phyloP scores from a whole-genome alignment of 1,140 invertebrate species.

The Dendrolimus punctatus region DNA sequence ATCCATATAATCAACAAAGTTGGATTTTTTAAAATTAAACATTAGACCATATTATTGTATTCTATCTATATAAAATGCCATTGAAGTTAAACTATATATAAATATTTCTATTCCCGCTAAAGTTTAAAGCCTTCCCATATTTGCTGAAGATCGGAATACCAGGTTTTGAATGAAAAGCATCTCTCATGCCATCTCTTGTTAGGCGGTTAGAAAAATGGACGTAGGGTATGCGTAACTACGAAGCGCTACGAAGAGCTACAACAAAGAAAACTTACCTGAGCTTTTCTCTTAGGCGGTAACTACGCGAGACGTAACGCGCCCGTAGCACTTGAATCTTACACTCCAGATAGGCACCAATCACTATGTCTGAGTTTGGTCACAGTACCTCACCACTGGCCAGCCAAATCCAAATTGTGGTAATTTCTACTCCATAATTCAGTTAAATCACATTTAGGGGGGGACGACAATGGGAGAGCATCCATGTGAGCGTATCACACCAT shows the following conservation, averaged over 20 bases:
- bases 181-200: too few relatives aligned
- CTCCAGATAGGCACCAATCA: constrained; percentile 22
- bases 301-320: constrained; percentile 31
- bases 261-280: constrained; percentile 38
- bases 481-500: constrained; percentile 66
- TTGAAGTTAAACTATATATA: too few relatives aligned
- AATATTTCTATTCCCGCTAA: too few relatives aligned
- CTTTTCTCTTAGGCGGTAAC: constrained; percentile 23
- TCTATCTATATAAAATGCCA: too few relatives aligned
- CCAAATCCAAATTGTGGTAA: constrained; percentile 56
- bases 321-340: constrained; percentile 32
- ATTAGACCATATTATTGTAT: too few relatives aligned
- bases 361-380: constrained; percentile 21
- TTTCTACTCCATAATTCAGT: constrained; percentile 64
- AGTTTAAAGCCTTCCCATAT: too few relatives aligned
- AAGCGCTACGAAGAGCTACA: constrained; percentile 4
- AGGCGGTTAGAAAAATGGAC: too few relatives aligned
- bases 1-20: too few relatives aligned
- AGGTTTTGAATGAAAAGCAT: background rate
- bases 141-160: background rate
- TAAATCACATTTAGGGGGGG: constrained; percentile 66
- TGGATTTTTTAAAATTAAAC: too few relatives aligned
- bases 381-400: constrained; percentile 44
- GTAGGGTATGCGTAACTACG: too few relatives aligned
- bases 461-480: constrained; percentile 60